Base-by-base conservation (phyloP, 2,888 invertebrate species). In the Plagiodera versicolora region DNA sequence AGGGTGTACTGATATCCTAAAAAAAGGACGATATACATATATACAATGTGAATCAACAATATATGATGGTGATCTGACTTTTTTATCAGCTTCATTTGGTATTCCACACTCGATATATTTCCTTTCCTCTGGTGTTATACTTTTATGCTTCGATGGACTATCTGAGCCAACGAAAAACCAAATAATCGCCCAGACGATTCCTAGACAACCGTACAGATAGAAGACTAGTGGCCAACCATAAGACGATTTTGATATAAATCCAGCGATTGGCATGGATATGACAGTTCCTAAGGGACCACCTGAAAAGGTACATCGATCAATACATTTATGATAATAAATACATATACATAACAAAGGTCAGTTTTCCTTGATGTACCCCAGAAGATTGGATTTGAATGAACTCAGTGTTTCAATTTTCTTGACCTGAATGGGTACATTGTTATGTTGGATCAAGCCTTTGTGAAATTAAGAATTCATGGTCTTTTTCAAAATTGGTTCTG, bases 141-240 rank as follows among this genome's bases (percentile, higher is more conserved):
- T 80, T 48, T 81, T 83, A 71, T 85, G 84, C 11, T 83, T 83
- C 1, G 84, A 81, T 0, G 92, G 92, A 1, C 86, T 85, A 64
- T 87, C 87, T 9, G 87, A 83, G 0, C 90, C 92, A 17, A 88
- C 79, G 61, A 87, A 77, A 3, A 84, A 79, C 81, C 88, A 91
- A 0, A 79, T 65, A 0, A 86, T 60, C 0, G 84, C 77, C 89
- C 90, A 91, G 0, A 84, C 18, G 0, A 86, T 73, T 0, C 88
- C 87, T 0, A 86, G 74, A 4, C 81, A 81, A 0, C 91, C 92
- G 70, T 90, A 89, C 1, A 87, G 77, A 74, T 92, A 93, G 78
- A 93, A 93, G 56, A 90, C 88, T 16, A 89, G 84, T 0, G 89
- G 89, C 93, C 93, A 93, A 0, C 92, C 92, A 72, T 86, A 83